Evolutionary conservation across 1,140 invertebrate genomes (phyloP).

Genomic region (Drosophila subpulchrella): DNA sequence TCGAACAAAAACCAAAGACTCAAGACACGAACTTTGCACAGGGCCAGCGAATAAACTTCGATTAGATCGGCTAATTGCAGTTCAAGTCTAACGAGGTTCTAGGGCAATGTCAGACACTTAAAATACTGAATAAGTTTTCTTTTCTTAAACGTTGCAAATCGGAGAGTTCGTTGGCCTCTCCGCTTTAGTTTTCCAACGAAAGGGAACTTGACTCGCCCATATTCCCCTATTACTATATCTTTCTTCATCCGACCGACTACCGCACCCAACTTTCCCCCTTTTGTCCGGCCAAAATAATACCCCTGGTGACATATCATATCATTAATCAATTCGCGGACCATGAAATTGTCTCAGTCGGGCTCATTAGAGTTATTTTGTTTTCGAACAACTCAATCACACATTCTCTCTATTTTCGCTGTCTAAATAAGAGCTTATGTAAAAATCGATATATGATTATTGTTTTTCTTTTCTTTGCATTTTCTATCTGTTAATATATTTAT

Average conservation of each 20-base stretch:
- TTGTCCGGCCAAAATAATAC: constrained; percentile 26
- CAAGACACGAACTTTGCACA: constrained; percentile 59
- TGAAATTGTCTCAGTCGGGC: constrained; percentile 31
- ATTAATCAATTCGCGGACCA: constrained; percentile 40
- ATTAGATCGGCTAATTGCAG: neutral
- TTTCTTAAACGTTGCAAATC: neutral
- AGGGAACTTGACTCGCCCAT: neutral
- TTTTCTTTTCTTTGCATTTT: neutral
- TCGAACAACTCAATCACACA: constrained; percentile 17
- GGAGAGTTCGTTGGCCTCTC: neutral
- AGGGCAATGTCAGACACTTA: constrained; percentile 33
- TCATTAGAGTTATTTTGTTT: constrained; percentile 41
- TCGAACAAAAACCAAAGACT: constrained; percentile 57
- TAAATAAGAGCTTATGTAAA: neutral
- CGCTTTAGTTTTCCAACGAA: neutral
- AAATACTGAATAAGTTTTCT: neutral
- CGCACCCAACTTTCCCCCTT: constrained; percentile 39
- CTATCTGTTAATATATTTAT: neutral
- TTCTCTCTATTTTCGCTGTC: neutral
- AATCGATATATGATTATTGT: neutral
- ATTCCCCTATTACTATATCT: neutral
- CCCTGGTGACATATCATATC: constrained; percentile 37
- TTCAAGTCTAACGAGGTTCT: constrained; percentile 22
- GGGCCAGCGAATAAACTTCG: constrained; percentile 19
- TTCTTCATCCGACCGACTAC: constrained; percentile 1